Base-by-base conservation (phyloP, 2,888 invertebrate species). In the Idaea aversata region DNA sequence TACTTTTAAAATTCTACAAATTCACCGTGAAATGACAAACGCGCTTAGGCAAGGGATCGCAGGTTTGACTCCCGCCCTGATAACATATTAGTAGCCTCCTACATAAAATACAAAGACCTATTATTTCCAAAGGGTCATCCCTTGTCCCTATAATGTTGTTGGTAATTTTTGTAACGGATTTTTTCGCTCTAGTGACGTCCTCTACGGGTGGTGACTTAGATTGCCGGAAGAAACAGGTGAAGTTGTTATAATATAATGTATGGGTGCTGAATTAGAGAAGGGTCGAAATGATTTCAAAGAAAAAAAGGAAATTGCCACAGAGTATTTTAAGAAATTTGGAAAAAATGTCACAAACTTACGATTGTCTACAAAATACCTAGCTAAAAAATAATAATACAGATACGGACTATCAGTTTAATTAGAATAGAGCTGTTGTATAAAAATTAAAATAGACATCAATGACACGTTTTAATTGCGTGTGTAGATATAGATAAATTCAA, bases 161-260 rank as follows among this genome's bases (percentile, higher is more conserved):
- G 13, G 47, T 47, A 47, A 47, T 7, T 67, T 35, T 72, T 68
- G 65, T 91, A 93, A 92, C 92, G 92, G 88, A 88, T 84, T 92
- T 89, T 80, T 78, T 87, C 86, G 92, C 84, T 88, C 79, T 81
- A 82, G 69, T 72, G 80, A 73, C 82, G 87, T 78, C 88, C 85
- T 89, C 83, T 81, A 84, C 83, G 86, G 72, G 72, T 72, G 79
- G 81, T 81, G 81, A 77, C 71, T 77, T 76, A 71, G 67, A 63
- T 65, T 63, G 79, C 81, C 83, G 88, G 85, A 85, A 77, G 80
- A 68, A 74, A 77, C 88, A 87, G 87, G 91, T 88, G 88, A 69
- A 72, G 72, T 66, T 35, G 68, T 70, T 70, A 63, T 25, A 10
- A 47, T 70, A 63, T 25, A 10, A 47, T 47, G 38, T 13, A 34